Evolutionary conservation across 2,797 vertebrate genomes (phyloP).

Genomic region (Xerus rutilus): DNA sequence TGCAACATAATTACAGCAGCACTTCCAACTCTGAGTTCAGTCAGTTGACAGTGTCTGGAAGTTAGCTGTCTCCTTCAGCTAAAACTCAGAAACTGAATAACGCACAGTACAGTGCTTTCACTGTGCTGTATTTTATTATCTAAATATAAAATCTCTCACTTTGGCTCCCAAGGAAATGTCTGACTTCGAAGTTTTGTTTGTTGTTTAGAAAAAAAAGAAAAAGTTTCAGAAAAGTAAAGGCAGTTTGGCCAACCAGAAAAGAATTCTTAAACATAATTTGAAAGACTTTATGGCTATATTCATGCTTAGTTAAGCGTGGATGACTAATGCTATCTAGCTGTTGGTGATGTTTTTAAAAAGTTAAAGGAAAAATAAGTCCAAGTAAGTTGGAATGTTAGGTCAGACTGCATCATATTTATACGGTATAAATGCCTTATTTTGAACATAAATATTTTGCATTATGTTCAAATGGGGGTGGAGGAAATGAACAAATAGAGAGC

Average conservation of each 20-base stretch:
- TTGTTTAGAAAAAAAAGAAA: too few relatives aligned
- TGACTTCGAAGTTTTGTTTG: background rate
- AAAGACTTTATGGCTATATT: conserved; percentile 45
- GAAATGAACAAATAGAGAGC: background rate
- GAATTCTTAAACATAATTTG: conserved; percentile 44
- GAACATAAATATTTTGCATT: background rate
- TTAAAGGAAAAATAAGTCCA: conserved; percentile 19
- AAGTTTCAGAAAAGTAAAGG: background rate
- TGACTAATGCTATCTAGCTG: background rate
- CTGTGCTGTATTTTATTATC: background rate
- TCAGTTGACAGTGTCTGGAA: background rate
- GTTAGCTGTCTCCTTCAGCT: conserved; percentile 29
- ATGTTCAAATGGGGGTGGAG: background rate
- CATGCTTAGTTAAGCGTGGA: background rate
- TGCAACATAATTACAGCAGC: conserved; percentile 67
- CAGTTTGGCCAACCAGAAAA: conserved; percentile 25
- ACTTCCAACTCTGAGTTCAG: background rate
- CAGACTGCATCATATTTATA: background rate
- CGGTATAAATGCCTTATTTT: background rate
- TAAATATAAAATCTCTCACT: conserved; percentile 52
- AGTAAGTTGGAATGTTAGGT: background rate
- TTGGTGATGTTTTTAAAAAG: background rate
- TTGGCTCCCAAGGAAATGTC: conserved; percentile 29
- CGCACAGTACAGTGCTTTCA: background rate
- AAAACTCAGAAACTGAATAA: conserved; percentile 17